Percentiles rank a stretch among this genome's conserved stretches.
phyloP scores from a whole-genome alignment of 2,113 vertebrate genomes.

The Odontesthes bonariensis region DNA sequence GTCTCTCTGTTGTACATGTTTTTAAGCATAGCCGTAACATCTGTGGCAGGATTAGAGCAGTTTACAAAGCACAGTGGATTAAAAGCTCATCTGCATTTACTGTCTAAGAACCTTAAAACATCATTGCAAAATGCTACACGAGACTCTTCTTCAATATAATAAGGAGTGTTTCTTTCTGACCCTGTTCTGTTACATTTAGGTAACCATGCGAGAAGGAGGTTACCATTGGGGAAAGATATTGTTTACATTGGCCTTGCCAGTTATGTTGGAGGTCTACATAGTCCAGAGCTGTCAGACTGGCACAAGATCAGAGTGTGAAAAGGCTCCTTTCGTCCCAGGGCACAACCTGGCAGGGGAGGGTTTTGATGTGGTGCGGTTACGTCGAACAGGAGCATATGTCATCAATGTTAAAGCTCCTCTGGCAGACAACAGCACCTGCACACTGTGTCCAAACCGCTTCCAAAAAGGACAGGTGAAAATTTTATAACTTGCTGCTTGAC shows the following conservation, averaged over 20 bases:
- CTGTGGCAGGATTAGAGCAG: slow-evolving; percentile 46
- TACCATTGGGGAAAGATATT: slow-evolving; percentile 2
- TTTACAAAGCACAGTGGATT: slow-evolving; percentile 49
- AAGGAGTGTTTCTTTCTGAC: background rate
- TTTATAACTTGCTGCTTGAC: background rate
- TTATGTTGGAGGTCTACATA: slow-evolving; percentile 27
- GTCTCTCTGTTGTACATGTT: slow-evolving; percentile 16
- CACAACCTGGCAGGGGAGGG: slow-evolving; percentile 86
- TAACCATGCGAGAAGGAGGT: slow-evolving; percentile 62
- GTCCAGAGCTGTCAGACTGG: slow-evolving; percentile 65
- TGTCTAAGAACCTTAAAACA: background rate
- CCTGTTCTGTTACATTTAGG: slow-evolving; percentile 37
- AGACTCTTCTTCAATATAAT: too few relatives aligned
- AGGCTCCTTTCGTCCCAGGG: slow-evolving; percentile 81
- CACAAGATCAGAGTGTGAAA: slow-evolving; percentile 74
- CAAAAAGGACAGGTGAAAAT: slow-evolving; percentile 67
- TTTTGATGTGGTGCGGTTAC: slow-evolving; percentile 83
- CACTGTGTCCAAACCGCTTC: slow-evolving; percentile 81
- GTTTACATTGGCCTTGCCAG: slow-evolving; percentile 42
- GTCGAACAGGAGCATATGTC: slow-evolving; percentile 81
- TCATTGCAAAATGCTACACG: too few relatives aligned
- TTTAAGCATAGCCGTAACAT: slow-evolving; percentile 36
- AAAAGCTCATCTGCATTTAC: slow-evolving; percentile 25
- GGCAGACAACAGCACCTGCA: slow-evolving; percentile 77
- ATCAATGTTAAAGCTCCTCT: slow-evolving; percentile 80